These are phyloP conservation scores for Catamblyrhynchus diadema DNA, from an alignment of 2,797 vertebrate genomes.

Conservation along the genomic window DNA sequence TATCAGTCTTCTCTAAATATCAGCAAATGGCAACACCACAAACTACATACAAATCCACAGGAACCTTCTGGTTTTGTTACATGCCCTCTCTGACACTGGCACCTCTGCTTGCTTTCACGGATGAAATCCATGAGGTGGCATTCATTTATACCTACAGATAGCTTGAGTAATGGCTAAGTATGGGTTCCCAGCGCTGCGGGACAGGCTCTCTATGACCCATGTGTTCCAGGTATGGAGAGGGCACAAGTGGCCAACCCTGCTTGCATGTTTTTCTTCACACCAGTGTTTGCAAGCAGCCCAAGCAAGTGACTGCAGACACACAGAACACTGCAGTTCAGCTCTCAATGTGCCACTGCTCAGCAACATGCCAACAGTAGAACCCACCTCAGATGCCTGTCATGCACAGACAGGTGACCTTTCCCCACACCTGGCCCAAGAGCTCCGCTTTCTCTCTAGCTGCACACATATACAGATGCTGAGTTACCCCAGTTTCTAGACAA, in stretches of 20 bases:
- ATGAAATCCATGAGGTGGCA: constrained; percentile 24
- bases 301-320: not conserved
- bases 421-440: not conserved
- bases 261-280: not conserved
- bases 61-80: not conserved
- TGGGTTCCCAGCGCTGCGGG: constrained; percentile 19
- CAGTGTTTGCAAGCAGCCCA: not conserved
- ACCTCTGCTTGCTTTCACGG: not conserved
- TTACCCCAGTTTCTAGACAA: not conserved
- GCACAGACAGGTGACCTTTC: not conserved
- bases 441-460: not conserved
- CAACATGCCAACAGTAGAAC: fast-evolving
- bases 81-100: not conserved
- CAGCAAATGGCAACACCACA: not conserved
- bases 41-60: not conserved
- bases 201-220: not conserved
- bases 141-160: not conserved
- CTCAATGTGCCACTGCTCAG: not conserved
- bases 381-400: fast-evolving
- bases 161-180: not conserved
- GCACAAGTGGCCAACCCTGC: not conserved
- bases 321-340: not conserved
- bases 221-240: constrained; percentile 3
- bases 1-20: not conserved
- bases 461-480: not conserved